Evolutionary conservation across 2,797 vertebrate genomes (phyloP).

Genomic region (Catharus ustulatus): DNA sequence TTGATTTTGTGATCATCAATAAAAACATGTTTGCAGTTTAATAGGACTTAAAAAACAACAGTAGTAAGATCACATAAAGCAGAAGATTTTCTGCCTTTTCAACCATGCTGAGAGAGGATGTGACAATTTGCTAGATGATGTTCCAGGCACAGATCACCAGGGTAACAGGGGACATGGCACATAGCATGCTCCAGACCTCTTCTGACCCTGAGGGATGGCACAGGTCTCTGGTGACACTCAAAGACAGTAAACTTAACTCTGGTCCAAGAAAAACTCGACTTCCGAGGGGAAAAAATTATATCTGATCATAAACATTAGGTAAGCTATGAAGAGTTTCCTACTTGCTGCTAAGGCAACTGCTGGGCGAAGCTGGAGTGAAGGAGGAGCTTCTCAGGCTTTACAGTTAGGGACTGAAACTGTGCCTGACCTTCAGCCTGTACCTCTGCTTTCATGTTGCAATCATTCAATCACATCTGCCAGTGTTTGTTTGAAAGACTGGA

Average conservation of each 20-base stretch:
- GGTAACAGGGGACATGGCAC: background rate
- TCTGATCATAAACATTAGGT: background rate
- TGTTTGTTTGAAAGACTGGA: constrained; percentile 45
- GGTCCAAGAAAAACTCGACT: background rate
- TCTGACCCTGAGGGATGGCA: background rate
- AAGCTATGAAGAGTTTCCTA: background rate
- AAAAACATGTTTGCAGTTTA: background rate
- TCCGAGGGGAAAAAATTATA: background rate
- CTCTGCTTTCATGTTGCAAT: constrained; percentile 57
- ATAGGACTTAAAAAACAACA: background rate
- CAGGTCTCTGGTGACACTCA: background rate
- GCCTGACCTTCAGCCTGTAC: constrained; percentile 43
- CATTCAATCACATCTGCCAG: background rate
- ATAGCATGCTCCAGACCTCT: background rate
- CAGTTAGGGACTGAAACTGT: background rate
- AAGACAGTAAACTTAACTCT: background rate
- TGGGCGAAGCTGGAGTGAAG: background rate
- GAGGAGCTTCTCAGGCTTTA: background rate
- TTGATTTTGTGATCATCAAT: background rate
- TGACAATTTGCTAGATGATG: background rate
- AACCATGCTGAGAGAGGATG: background rate
- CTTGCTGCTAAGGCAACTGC: background rate
- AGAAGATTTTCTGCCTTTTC: background rate
- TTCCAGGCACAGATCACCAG: background rate
- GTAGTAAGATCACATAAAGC: background rate